Conservation (phyloP, 2,797 vertebrate genomes). For the Peromyscus nudipes region DNA sequence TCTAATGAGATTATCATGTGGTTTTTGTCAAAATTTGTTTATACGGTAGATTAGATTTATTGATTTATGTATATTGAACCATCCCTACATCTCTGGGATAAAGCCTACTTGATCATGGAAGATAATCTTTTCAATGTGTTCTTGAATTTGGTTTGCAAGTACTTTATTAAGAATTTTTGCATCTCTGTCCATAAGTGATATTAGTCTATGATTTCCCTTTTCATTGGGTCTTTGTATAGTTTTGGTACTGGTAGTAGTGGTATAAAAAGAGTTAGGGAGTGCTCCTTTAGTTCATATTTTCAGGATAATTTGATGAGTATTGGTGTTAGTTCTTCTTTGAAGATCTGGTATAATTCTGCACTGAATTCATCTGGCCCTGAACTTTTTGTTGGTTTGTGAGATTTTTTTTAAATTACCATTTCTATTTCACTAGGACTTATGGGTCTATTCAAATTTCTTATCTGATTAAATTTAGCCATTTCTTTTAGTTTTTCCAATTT, state of each 20-base stretch:
- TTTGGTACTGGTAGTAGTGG: neutral
- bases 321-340: neutral
- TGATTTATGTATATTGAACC: neutral
- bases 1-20: neutral
- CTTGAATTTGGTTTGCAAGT: neutral
- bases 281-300: neutral
- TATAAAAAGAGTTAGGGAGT: neutral
- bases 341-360: neutral
- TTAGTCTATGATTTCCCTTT: neutral
- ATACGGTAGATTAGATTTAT: neutral
- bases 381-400: neutral
- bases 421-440: neutral
- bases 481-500: neutral
- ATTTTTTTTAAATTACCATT: neutral
- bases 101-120: neutral
- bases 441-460: neutral
- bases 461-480: neutral
- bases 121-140: neutral
- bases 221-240: neutral
- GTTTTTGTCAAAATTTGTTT: neutral
- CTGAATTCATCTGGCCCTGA: neutral
- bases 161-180: neutral
- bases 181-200: neutral
- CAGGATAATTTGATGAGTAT: neutral
- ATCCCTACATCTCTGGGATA: neutral